Conservation (phyloP, 1,140 invertebrate species). For the Caenorhabditis remanei region DNA sequence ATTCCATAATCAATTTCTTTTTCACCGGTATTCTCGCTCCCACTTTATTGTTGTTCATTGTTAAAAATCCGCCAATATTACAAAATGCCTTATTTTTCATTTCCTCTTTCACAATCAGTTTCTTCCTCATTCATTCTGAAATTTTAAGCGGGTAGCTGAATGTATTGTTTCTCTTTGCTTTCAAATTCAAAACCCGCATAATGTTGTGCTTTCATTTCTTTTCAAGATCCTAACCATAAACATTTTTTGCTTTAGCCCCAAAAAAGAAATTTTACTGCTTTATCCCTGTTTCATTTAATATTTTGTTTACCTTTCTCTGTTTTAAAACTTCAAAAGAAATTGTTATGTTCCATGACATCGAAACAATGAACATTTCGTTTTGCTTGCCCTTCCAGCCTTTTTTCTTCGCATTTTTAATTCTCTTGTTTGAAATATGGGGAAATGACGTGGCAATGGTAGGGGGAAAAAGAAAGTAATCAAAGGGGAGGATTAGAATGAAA, state of each 20-base stretch:
- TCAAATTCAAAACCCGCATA: neutral
- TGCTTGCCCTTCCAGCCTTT: neutral
- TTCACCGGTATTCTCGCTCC: neutral
- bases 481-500: neutral
- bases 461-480: conserved; percentile 15
- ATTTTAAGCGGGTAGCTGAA: neutral
- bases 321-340: no score
- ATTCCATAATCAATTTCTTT: neutral
- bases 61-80: no score
- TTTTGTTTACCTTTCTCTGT: no score
- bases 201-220: conserved; percentile 3
- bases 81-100: no score
- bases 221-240: neutral
- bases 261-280: neutral
- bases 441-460: conserved; percentile 16
- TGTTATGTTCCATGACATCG: neutral
- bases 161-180: neutral
- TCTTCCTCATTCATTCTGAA: neutral
- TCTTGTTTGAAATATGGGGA: neutral
- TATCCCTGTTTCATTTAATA: neutral
- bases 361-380: neutral
- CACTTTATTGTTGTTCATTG: no score
- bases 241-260: neutral
- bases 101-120: no score
- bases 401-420: neutral